Evolutionary conservation across 2,888 invertebrate genomes (phyloP).

Genomic region (Sarcophaga variegata): DNA sequence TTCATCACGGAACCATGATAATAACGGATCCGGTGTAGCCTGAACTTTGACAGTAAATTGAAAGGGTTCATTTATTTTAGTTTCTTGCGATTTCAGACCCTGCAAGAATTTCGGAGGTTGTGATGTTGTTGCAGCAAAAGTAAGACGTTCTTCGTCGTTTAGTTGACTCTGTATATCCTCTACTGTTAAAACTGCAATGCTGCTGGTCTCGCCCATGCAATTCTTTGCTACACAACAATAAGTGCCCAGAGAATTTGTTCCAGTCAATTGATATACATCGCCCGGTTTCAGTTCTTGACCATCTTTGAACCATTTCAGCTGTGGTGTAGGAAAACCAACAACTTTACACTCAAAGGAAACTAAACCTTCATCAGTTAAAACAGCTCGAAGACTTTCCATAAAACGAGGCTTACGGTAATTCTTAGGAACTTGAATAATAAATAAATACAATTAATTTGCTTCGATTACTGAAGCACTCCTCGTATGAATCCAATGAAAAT

Average conservation of each 20-base stretch:
- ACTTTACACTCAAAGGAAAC: constrained; percentile 97
- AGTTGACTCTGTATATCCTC: constrained; percentile 95
- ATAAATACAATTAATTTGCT: constrained; percentile 5
- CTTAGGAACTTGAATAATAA: constrained; percentile 87
- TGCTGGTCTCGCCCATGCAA: constrained; percentile 94
- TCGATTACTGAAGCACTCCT: neutral
- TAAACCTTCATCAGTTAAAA: constrained; percentile 94
- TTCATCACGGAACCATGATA: constrained; percentile 95
- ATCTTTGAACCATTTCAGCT: constrained; percentile 95
- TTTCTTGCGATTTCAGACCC: constrained; percentile 91
- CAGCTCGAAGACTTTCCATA: constrained; percentile 94
- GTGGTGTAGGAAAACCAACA: constrained; percentile 94
- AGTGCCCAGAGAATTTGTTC: constrained; percentile 93
- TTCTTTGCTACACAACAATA: constrained; percentile 95
- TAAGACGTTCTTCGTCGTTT: constrained; percentile 90
- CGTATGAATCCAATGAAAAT: too few relatives aligned
- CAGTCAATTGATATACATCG: constrained; percentile 95
- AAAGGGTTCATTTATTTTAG: constrained; percentile 91
- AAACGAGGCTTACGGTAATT: constrained; percentile 94
- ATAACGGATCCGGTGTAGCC: constrained; percentile 89
- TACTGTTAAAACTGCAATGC: constrained; percentile 92
- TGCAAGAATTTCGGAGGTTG: constrained; percentile 92
- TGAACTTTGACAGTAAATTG: constrained; percentile 92
- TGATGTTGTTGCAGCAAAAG: constrained; percentile 85
- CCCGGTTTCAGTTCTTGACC: constrained; percentile 95